Percentiles rank a stretch among this genome's conserved stretches.
Conservation (phyloP, 2,797 vertebrate genomes). For the Argya squamiceps region DNA sequence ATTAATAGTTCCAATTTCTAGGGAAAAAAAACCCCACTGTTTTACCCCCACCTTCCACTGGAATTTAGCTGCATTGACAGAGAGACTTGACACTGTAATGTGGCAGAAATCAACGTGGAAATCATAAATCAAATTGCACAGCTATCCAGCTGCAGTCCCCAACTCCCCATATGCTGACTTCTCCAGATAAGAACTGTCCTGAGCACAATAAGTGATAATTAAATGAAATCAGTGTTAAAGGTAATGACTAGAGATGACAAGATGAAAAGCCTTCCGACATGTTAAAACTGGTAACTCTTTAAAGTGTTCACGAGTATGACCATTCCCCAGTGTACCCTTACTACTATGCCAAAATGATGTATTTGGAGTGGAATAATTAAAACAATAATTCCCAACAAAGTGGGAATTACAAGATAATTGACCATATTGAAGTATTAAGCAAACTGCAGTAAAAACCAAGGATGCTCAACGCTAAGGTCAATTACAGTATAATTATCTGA, state of each 20-base stretch:
- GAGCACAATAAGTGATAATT: conserved; percentile 31
- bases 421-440: conserved; percentile 73
- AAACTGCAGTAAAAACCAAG: conserved; percentile 75
- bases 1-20: not conserved
- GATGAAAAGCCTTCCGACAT: not conserved
- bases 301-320: not conserved
- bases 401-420: conserved; percentile 77
- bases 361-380: conserved; percentile 76
- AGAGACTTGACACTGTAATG: not conserved
- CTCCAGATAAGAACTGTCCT: conserved; percentile 19
- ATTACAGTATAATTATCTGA: conserved; percentile 76
- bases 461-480: conserved; percentile 72
- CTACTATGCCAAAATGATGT: conserved; percentile 52
- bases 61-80: not conserved
- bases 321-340: conserved; percentile 43
- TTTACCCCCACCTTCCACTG: not conserved
- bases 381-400: conserved; percentile 77
- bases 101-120: not conserved
- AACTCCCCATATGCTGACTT: not conserved
- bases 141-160: not conserved
- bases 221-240: conserved; percentile 35
- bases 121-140: not conserved
- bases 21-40: not conserved
- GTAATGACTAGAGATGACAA: conserved; percentile 31
- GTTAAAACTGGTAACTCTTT: conserved; percentile 31